phyloP scores from a whole-genome alignment of 2,113 vertebrate genomes.

The Gymnobelideus leadbeateri region DNA sequence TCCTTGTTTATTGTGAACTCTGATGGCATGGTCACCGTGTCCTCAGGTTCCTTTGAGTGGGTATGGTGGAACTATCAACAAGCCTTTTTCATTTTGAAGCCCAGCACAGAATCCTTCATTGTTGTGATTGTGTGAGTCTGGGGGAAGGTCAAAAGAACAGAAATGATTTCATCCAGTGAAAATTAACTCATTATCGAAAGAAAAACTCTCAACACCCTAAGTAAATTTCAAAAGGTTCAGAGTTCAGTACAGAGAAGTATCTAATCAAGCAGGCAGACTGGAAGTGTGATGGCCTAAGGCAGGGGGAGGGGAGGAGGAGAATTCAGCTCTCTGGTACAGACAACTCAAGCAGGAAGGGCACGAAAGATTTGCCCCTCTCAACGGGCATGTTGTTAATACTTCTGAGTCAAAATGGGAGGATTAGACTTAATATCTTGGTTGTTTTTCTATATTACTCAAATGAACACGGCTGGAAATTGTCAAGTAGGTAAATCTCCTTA shows the following conservation, averaged over 20 bases:
- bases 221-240: constrained; percentile 7
- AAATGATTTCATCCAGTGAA: constrained; percentile 3
- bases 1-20: background rate
- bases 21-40: background rate
- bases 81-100: constrained; percentile 10
- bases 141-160: background rate
- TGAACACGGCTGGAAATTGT: background rate
- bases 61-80: background rate
- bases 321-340: background rate
- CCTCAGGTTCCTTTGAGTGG: background rate
- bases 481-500: background rate
- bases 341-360: background rate
- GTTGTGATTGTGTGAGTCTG: background rate
- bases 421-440: background rate
- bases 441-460: background rate
- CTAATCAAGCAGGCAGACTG: constrained; percentile 2
- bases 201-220: constrained; percentile 13
- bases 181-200: constrained; percentile 39
- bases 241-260: background rate
- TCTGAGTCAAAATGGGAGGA: background rate
- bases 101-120: background rate
- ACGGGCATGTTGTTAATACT: background rate
- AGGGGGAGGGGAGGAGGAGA: background rate
- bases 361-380: background rate
- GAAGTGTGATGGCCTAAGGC: background rate